Base-by-base conservation (phyloP, 2,797 vertebrate species). In the Neoniphon sammara region DNA sequence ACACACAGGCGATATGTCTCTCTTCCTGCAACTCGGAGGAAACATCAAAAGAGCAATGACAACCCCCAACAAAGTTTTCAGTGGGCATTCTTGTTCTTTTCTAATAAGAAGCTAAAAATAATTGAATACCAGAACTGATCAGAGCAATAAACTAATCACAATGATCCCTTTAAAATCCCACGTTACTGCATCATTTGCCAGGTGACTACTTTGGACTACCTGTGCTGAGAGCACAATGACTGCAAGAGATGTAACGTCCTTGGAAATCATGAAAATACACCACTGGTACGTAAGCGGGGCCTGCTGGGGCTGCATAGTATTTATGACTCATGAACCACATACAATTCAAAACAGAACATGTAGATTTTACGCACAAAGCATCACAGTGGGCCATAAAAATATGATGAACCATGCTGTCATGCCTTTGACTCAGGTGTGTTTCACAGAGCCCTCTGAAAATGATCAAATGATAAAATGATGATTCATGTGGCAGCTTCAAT, bases 11-110 rank as follows among this genome's bases (percentile, higher is more conserved):
- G 34, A 21, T 27, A 36, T 21, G 52, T 25, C 49, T 78, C 30
- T 78, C 70, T 87, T 90, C 84, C 85, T 82, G 81, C 75, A 79
- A n/a, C 75, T 74, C 31, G 30, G 20, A 77, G 65, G 85, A 66
- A 68, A 85, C 65, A 76, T 77, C 78, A 70, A 72, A 62, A 73
- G 75, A 77, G 85, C 69, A 77, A 17, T 76, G 77, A 80, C 65
- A 74, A 71, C 58, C 46, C 52, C 27, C 30, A 27, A 53, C 12
- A 46, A 11, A 53, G 49, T 56, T 23, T 46, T 18, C 34, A 39
- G 58, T 9, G 21, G 64, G 60, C 55, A 30, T 73, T 56, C 42
- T 66, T 62, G 23, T 65, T 72, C 7, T 64, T 50, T 18, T 54
- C 14, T 18, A 20, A 36, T 66, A 18, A 23, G 20, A 36, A 23